These are phyloP conservation scores for Collichthys lucidus DNA, from an alignment of 2,113 vertebrate genomes.

Conservation along the genomic window DNA sequence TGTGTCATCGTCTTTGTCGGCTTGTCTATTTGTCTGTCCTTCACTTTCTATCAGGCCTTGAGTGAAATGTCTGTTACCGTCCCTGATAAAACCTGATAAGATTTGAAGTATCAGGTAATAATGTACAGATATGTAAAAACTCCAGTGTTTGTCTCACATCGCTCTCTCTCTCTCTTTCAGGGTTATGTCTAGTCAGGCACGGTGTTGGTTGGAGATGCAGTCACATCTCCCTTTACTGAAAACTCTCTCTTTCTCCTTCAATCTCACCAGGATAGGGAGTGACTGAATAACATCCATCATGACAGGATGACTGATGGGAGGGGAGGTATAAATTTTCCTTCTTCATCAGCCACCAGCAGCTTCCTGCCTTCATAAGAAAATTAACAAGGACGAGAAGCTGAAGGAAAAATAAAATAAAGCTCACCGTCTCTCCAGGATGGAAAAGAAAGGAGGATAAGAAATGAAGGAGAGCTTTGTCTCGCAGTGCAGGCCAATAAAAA, in stretches of 20 bases:
- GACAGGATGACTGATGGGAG: conserved; percentile 56
- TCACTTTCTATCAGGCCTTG: background rate
- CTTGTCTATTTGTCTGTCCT: background rate
- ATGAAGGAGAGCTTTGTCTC: background rate
- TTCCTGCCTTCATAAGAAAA: conserved; percentile 19
- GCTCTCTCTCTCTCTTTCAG: background rate
- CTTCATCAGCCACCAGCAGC: background rate
- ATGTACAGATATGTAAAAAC: background rate
- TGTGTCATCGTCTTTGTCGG: background rate
- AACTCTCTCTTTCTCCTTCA: background rate
- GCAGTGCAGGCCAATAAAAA: background rate
- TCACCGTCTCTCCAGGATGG: background rate
- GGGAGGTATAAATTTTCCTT: conserved; percentile 44
- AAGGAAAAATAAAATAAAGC: background rate
- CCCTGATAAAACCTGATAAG: background rate
- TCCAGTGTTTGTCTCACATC: background rate
- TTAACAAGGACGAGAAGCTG: background rate
- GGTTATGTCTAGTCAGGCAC: too few relatives aligned
- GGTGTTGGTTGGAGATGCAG: too few relatives aligned
- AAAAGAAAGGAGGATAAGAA: background rate
- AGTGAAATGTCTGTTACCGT: background rate
- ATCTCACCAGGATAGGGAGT: conserved; percentile 4
- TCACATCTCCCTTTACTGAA: too few relatives aligned
- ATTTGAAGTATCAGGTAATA: background rate
- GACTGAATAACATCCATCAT: conserved; percentile 23